Conservation (phyloP, 2,888 invertebrate genomes). For the Ornithoptera alexandrae region DNA sequence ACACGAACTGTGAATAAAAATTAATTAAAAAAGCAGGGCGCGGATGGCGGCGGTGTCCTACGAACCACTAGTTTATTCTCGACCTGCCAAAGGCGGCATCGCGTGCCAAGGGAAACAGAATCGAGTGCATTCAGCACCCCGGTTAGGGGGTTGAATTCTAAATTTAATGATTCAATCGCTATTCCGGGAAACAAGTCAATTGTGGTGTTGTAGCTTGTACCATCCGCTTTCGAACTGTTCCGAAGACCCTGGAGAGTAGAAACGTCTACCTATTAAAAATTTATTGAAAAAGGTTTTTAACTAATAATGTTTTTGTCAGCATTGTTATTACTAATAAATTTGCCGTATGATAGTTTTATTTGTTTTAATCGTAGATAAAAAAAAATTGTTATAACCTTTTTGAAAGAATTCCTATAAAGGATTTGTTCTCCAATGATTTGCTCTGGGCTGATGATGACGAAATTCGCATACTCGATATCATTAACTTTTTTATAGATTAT, state of each 20-base stretch:
- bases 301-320: no score
- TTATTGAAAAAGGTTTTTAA: no score
- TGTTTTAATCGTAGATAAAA: no score
- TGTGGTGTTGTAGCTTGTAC: constrained; percentile 32
- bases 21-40: constrained; percentile 10
- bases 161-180: constrained; percentile 64
- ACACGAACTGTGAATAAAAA: constrained; percentile 13
- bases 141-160: constrained; percentile 53
- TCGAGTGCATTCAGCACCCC: constrained; percentile 34
- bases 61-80: constrained; percentile 5
- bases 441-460: no score
- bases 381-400: no score
- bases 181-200: constrained; percentile 64
- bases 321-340: no score
- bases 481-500: no score
- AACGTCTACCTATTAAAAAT: no score
- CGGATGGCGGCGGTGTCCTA: constrained; percentile 10
- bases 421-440: no score
- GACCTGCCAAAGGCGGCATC: constrained; percentile 32
- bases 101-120: constrained; percentile 45
- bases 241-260: neutral
- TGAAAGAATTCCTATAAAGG: no score
- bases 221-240: constrained; percentile 6
- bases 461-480: no score
- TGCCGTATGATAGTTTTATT: no score